These are phyloP conservation scores for Hypolimnas misippus DNA, from an alignment of 2,888 invertebrate genomes.

Conservation along the genomic window DNA sequence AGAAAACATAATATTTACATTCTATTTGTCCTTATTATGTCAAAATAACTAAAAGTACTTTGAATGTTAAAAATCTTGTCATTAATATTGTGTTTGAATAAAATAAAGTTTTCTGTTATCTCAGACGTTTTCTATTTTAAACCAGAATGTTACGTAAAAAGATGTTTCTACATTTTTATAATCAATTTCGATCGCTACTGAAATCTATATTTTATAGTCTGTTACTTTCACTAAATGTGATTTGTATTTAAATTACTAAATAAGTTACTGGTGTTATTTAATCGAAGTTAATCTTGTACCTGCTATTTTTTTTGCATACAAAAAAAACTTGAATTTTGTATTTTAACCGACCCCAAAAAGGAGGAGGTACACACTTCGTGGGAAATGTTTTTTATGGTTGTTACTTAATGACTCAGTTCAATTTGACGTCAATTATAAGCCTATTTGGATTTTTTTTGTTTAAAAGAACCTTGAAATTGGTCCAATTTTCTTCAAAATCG, in stretches of 20 bases:
- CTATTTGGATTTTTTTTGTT: too few species aligned
- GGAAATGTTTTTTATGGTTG: too few species aligned
- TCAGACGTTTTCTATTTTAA: not conserved
- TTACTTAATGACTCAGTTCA: too few species aligned
- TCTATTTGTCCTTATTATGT: not conserved
- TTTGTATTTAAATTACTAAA: constrained; percentile 2
- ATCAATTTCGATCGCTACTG: constrained; percentile 2
- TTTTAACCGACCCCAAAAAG: too few species aligned
- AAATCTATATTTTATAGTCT: not conserved
- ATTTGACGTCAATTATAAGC: too few species aligned
- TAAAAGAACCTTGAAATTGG: too few species aligned
- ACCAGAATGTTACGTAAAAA: not conserved
- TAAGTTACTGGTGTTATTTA: constrained; percentile 1
- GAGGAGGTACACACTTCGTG: too few species aligned
- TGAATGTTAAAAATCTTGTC: not conserved
- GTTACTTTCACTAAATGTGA: constrained; percentile 4
- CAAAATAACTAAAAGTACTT: not conserved
- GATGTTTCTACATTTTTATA: not conserved
- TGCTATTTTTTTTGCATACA: too few species aligned
- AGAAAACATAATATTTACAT: too few species aligned
- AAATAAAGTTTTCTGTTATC: not conserved
- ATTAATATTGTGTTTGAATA: not conserved
- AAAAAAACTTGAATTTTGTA: too few species aligned
- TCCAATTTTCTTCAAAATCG: too few species aligned
- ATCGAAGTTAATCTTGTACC: not conserved